Evolutionary conservation across 2,888 invertebrate species (phyloP).

Genomic region (Thymelicus lineola): DNA sequence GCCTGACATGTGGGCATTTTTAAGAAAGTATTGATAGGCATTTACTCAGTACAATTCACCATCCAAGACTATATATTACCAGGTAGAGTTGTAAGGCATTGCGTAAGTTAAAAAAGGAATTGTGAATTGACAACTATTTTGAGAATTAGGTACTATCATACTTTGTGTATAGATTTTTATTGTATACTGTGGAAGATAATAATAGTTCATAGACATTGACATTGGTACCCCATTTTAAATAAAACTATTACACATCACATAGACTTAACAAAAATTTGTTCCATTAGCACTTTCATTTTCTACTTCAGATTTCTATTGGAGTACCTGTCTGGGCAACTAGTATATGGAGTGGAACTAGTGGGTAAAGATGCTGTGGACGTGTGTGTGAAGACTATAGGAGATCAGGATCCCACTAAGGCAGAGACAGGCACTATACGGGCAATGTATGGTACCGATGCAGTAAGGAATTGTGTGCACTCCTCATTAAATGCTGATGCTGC

Average conservation of each 20-base stretch:
- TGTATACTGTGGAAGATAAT: too few relatives aligned
- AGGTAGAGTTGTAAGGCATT: too few relatives aligned
- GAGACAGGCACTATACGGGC: slow-evolving; percentile 87
- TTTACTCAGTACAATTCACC: too few relatives aligned
- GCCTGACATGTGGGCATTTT: too few relatives aligned
- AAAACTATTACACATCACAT: neutral
- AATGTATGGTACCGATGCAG: slow-evolving; percentile 87
- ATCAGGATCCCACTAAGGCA: slow-evolving; percentile 86
- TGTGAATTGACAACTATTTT: too few relatives aligned
- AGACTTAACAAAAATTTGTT: slow-evolving; percentile 5
- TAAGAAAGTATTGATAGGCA: too few relatives aligned
- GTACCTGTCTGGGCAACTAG: slow-evolving; percentile 87
- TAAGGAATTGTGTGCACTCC: slow-evolving; percentile 89
- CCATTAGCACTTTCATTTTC: slow-evolving; percentile 17
- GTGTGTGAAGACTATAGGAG: slow-evolving; percentile 86
- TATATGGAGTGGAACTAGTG: slow-evolving; percentile 90
- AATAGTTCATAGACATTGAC: too few relatives aligned
- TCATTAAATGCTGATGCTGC: slow-evolving; percentile 85
- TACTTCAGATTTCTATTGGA: slow-evolving; percentile 84
- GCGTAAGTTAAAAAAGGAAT: too few relatives aligned
- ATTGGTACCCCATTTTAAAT: too few relatives aligned
- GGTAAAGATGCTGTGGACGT: slow-evolving; percentile 87
- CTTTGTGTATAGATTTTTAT: too few relatives aligned
- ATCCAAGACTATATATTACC: too few relatives aligned
- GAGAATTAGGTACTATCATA: too few relatives aligned